phyloP scores from a whole-genome alignment of 2,113 vertebrate species.

The Puffinus mauretanicus region DNA sequence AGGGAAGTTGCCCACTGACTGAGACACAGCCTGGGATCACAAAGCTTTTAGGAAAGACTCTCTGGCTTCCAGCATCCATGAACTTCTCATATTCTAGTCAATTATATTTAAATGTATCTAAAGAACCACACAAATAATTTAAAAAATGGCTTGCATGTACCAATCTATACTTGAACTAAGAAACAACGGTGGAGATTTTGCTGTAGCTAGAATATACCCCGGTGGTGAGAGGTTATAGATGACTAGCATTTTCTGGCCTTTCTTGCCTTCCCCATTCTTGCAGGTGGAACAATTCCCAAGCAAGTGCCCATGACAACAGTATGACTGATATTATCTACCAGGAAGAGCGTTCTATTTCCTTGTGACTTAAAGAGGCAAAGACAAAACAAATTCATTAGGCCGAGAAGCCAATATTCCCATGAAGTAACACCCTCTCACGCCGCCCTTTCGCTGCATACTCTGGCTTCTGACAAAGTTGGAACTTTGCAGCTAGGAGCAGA shows the following conservation, averaged over 20 bases:
- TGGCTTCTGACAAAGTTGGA: not conserved
- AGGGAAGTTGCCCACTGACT: not conserved
- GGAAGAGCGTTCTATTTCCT: not conserved
- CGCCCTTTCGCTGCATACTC: accelerated
- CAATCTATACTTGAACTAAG: not conserved
- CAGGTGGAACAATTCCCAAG: not conserved
- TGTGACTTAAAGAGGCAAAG: not conserved
- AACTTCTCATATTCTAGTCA: not conserved
- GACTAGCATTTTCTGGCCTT: not conserved
- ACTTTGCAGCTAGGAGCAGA: not conserved
- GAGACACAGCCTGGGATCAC: not conserved
- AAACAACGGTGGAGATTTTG: not conserved
- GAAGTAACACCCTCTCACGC: accelerated
- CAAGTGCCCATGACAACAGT: not conserved
- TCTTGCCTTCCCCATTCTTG: not conserved
- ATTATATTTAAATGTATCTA: not conserved
- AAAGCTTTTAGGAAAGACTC: not conserved
- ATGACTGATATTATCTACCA: accelerated
- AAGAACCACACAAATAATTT: not conserved
- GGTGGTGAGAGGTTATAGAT: not conserved
- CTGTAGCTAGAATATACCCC: not conserved
- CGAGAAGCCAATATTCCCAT: not conserved
- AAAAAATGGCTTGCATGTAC: not conserved
- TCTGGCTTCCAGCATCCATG: not conserved
- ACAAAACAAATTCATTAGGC: not conserved